These are phyloP conservation scores for Gryllus bimaculatus DNA, from an alignment of 1,140 invertebrate species.

Conservation along the genomic window DNA sequence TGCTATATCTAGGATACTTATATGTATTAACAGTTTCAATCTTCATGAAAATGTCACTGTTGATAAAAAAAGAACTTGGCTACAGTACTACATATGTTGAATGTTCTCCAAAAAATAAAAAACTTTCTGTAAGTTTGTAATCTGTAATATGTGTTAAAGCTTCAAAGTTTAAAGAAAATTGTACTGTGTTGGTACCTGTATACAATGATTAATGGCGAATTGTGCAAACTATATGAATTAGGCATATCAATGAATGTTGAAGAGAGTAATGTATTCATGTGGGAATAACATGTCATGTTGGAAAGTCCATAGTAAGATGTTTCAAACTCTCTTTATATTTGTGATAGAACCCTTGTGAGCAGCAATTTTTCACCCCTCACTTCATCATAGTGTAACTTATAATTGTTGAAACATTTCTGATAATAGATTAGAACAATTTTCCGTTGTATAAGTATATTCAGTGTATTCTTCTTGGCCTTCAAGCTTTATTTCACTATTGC, in stretches of 20 bases:
- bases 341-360: background rate
- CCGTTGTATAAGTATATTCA: background rate
- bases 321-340: background rate
- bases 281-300: background rate
- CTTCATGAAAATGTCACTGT: background rate
- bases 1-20: background rate
- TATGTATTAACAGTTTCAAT: background rate
- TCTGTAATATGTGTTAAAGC: background rate
- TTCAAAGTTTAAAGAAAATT: background rate
- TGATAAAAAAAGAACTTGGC: background rate
- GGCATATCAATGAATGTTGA: background rate
- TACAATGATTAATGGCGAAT: background rate
- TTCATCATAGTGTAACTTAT: background rate
- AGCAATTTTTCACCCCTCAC: background rate
- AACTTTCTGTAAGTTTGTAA: background rate
- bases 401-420: background rate
- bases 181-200: background rate
- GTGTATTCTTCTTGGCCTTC: background rate
- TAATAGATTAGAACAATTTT: background rate
- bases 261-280: background rate
- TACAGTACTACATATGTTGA: conserved; percentile 1
- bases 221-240: background rate
- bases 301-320: background rate
- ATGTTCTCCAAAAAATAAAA: background rate
- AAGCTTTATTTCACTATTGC: background rate